These are phyloP conservation scores for Anhinga rufa DNA, from an alignment of 2,113 vertebrate genomes.

Conservation along the genomic window DNA sequence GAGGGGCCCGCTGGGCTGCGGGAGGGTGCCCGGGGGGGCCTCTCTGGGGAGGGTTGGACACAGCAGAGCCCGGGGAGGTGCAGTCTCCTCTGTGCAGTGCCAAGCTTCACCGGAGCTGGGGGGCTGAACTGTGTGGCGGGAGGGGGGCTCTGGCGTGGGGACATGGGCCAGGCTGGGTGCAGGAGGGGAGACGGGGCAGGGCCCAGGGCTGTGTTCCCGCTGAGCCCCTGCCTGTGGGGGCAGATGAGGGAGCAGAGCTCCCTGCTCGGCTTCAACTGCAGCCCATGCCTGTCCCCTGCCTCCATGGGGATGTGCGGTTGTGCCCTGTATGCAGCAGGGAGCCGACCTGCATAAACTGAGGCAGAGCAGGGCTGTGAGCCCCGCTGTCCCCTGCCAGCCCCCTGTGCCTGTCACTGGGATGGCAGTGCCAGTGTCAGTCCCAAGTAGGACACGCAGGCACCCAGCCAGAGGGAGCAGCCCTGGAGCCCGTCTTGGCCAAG, in stretches of 20 bases:
- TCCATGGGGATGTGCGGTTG: rapidly evolving
- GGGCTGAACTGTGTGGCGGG: rapidly evolving
- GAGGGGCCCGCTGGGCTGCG: neutral
- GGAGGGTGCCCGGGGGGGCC: neutral
- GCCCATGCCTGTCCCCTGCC: neutral
- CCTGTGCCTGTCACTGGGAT: rapidly evolving
- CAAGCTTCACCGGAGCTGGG: neutral
- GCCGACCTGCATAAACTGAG: neutral
- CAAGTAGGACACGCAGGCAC: neutral
- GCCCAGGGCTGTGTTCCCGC: neutral
- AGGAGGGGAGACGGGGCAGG: neutral
- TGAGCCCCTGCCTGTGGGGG: neutral
- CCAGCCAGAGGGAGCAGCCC: neutral
- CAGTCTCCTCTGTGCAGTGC: neutral
- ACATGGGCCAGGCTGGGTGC: neutral
- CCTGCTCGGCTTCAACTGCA: neutral
- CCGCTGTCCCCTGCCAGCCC: neutral
- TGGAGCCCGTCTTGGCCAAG: neutral
- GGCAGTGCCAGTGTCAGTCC: neutral
- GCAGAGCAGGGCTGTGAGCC: neutral
- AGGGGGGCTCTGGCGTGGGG: neutral
- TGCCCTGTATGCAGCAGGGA: neutral
- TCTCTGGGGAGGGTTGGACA: too few species aligned
- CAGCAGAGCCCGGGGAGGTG: neutral
- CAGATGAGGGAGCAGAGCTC: neutral